Evolutionary conservation across 2,113 vertebrate genomes (phyloP), one percentile per base, ranked within the genome.

Genomic region (Equus quagga): DNA sequence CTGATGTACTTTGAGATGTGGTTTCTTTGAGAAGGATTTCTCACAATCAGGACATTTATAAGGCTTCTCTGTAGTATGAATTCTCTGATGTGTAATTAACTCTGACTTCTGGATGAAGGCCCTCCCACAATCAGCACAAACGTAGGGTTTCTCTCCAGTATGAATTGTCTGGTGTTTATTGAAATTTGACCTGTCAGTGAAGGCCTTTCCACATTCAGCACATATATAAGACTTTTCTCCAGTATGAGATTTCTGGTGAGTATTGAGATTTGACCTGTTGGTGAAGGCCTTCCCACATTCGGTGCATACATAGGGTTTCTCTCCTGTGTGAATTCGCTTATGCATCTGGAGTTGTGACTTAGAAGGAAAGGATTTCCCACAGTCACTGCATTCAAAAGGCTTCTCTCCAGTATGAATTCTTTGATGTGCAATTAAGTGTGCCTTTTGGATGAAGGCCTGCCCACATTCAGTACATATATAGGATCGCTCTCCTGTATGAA

Each of bases 291-390:
- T 98, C 31, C 97, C 97, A 81, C 98, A 98, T 72, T 97, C 93
- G 2, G 58, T 80, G 54, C 97, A 98, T 80, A 97, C 93, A 65
- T 98, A 98, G 18, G 98, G 98, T 94, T 98, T 98, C 65, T 98
- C 98, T 67, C 98, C 98, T n/a, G 98, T 98, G 70, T 98, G 98
- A 82, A 98, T 98, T 97, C 98, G 96, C 69, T 98, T 98, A 67
- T 98, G 98, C 81, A 98, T 98, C 54, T 98, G 95, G 28, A 98
- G 99, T 76, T 99, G 99, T 44, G 99, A 99, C 78, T 98, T 99
- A 33, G 99, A 99, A 10, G 98, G 98, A 76, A 98, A 98, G 31
- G 97, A 97, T 80, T 98, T 98, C 46, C 85, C 95, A 97, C 98
- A 98, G 75, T 97, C 97, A 84, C 84, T 97, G 81, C 97, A 98